Evolutionary conservation across 1,140 invertebrate genomes (phyloP).

Genomic region (Trachelipus rathkii): DNA sequence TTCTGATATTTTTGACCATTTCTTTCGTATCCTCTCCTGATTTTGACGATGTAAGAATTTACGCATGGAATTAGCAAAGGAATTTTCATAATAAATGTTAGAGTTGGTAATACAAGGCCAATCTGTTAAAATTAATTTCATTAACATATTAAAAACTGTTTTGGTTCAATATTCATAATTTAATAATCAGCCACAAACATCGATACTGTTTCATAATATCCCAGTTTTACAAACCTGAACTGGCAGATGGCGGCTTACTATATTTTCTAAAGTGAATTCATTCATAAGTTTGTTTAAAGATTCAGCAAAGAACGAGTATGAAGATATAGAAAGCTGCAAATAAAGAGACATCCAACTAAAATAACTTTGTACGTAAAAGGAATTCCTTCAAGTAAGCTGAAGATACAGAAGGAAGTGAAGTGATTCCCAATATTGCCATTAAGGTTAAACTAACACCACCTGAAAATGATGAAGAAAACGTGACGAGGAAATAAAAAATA

Average conservation of each 20-base stretch:
- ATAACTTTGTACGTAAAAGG: neutral
- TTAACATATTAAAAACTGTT: neutral
- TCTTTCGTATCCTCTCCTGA: neutral
- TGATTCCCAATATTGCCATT: neutral
- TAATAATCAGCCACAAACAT: too few species aligned
- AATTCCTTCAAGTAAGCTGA: neutral
- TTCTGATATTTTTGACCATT: neutral
- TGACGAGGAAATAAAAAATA: too few species aligned
- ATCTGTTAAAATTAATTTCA: neutral
- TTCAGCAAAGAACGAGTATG: neutral
- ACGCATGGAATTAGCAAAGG: neutral
- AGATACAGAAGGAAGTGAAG: neutral
- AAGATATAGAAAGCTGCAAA: neutral
- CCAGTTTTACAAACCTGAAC: neutral
- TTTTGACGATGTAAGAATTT: neutral
- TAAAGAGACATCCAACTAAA: neutral
- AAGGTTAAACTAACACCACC: neutral
- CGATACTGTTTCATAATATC: neutral
- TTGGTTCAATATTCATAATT: too few species aligned
- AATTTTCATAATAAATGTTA: neutral
- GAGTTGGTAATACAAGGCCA: neutral
- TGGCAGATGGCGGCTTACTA: neutral
- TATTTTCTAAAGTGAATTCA: neutral
- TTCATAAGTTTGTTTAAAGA: neutral
- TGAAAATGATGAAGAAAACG: neutral